A percentile compares a stretch with the other conserved stretches of the same genome.
Evolutionary conservation across 2,888 invertebrate species (phyloP).

Genomic region (Spodoptera picta): DNA sequence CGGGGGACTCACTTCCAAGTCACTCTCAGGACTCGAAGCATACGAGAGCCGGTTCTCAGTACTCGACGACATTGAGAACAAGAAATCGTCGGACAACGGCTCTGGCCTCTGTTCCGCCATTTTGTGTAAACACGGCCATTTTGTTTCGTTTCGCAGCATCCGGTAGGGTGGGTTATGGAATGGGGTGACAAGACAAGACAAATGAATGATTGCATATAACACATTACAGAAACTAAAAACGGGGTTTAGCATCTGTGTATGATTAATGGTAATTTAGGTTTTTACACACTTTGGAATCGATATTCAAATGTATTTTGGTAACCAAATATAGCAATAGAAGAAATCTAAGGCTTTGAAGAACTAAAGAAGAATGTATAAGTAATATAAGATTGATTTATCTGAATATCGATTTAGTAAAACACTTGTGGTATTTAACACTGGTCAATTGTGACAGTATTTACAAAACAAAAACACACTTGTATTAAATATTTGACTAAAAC

Average conservation of each 20-base stretch:
- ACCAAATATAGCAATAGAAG: no score
- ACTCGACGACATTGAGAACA: constrained; percentile 98
- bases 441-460: constrained; percentile 68
- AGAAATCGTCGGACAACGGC: constrained; percentile 98
- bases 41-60: constrained; percentile 95
- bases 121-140: constrained; percentile 65
- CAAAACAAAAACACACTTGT: constrained; percentile 61
- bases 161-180: constrained; percentile 86
- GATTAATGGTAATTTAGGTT: constrained; percentile 76
- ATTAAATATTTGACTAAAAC: constrained; percentile 55
- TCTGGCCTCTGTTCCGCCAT: constrained; percentile 94
- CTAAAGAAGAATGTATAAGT: neutral
- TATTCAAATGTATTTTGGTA: constrained; percentile 61
- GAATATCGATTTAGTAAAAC: constrained; percentile 61
- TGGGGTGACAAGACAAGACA: constrained; percentile 88
- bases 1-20: constrained; percentile 93
- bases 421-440: constrained; percentile 79
- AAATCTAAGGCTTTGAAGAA: no score
- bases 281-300: constrained; percentile 75
- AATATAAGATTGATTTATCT: constrained; percentile 49
- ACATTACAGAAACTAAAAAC: constrained; percentile 80
- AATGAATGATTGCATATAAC: constrained; percentile 86
- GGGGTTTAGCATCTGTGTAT: constrained; percentile 80
- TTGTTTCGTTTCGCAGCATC: constrained; percentile 72
- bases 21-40: constrained; percentile 98